Conservation (phyloP, 2,797 vertebrate species). For the Leucoraja ocellata region DNA sequence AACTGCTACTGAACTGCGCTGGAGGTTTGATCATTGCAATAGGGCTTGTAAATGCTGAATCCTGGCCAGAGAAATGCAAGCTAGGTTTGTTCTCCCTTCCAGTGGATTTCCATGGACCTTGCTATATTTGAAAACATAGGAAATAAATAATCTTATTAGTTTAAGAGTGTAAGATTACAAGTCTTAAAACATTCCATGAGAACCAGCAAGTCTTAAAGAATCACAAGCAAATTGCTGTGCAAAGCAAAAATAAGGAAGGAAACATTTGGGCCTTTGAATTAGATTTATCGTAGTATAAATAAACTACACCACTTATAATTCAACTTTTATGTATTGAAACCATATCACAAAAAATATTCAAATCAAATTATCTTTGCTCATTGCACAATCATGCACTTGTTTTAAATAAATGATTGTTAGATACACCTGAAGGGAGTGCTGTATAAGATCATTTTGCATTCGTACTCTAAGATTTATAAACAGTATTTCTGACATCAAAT, state of each 20-base stretch:
- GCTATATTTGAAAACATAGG: constrained; percentile 51
- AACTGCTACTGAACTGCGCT: constrained; percentile 72
- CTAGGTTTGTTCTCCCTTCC: constrained; percentile 85
- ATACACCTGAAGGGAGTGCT: background rate
- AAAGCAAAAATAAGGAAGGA: background rate
- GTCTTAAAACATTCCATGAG: background rate
- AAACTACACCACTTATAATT: background rate
- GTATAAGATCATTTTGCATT: background rate
- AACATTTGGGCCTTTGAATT: background rate
- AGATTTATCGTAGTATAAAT: constrained; percentile 30
- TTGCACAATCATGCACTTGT: background rate
- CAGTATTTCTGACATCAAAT: background rate
- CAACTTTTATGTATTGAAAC: background rate
- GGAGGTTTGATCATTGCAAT: constrained; percentile 88
- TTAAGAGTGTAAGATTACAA: background rate
- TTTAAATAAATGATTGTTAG: background rate
- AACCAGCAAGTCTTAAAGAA: background rate
- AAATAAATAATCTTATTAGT: constrained; percentile 18
- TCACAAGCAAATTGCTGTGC: background rate
- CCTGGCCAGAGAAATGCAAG: constrained; percentile 82
- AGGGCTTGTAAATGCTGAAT: constrained; percentile 94
- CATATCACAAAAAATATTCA: background rate
- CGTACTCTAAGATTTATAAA: background rate
- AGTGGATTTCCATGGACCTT: constrained; percentile 84
- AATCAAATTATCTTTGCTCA: background rate